These are phyloP conservation scores for Eublepharis macularius DNA, from an alignment of 2,113 vertebrate species.

Conservation along the genomic window DNA sequence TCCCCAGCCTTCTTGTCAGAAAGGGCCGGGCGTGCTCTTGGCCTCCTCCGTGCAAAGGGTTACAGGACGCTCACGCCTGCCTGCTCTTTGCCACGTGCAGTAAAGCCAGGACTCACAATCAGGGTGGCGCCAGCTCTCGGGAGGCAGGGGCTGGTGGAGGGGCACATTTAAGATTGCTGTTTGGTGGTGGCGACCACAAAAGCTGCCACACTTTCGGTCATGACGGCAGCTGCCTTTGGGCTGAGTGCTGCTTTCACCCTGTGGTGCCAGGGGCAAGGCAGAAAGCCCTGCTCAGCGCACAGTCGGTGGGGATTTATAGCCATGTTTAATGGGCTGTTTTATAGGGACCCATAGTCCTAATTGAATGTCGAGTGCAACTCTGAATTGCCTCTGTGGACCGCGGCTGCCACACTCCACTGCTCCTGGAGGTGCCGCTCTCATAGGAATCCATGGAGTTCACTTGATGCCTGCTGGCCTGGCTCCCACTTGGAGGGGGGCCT, in stretches of 20 bases:
- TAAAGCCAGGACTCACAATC: background rate
- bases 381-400: background rate
- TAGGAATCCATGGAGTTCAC: background rate
- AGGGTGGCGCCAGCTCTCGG: background rate
- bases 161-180: no score
- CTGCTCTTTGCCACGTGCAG: fast-evolving
- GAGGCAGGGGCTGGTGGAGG: background rate
- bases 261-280: background rate
- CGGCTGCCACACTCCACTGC: background rate
- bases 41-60: no score
- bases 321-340: constrained; percentile 62
- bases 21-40: no score
- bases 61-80: no score
- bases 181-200: no score
- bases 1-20: no score
- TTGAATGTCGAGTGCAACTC: constrained; percentile 64
- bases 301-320: constrained; percentile 60
- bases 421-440: background rate
- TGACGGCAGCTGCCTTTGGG: background rate
- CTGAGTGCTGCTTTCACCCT: background rate
- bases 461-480: background rate
- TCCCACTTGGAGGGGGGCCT: background rate
- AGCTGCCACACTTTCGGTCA: no score
- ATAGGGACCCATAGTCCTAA: constrained; percentile 50
- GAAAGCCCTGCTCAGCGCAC: background rate